phyloP scores from a whole-genome alignment of 2,113 vertebrate genomes.

The Eira barbara region DNA sequence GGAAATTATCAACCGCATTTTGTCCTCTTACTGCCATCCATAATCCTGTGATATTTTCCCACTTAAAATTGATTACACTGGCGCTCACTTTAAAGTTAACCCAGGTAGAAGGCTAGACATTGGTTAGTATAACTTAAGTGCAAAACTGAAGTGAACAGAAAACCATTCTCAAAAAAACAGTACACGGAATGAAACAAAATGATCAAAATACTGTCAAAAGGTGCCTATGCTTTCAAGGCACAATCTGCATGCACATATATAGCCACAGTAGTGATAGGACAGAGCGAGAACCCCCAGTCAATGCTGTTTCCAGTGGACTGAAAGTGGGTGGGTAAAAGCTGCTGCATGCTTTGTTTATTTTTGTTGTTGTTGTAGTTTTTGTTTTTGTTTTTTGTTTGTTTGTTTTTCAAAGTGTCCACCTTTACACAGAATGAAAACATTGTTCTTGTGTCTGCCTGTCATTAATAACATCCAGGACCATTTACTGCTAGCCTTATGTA shows the following conservation, averaged over 20 bases:
- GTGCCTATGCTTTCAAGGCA: neutral
- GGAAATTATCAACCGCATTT: neutral
- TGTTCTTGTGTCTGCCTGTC: neutral
- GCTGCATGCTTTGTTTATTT: neutral
- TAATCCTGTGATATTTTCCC: conserved; percentile 31
- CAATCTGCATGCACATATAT: neutral
- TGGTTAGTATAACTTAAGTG: neutral
- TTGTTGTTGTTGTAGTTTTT: no score
- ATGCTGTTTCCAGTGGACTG: neutral
- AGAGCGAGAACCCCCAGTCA: neutral
- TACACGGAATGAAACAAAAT: neutral
- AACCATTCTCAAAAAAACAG: neutral
- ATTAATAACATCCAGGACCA: neutral
- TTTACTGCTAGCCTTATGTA: neutral
- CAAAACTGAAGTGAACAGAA: neutral
- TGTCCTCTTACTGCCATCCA: neutral
- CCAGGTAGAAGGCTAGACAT: neutral
- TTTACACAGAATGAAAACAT: neutral
- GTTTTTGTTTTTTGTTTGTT: neutral
- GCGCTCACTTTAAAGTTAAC: neutral
- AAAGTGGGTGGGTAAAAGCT: neutral
- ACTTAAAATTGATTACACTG: neutral
- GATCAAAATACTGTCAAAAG: neutral
- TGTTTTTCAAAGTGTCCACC: neutral
- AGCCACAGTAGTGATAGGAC: neutral